Conservation (phyloP, 2,888 invertebrate genomes). For the Meiosimyza decipiens region DNA sequence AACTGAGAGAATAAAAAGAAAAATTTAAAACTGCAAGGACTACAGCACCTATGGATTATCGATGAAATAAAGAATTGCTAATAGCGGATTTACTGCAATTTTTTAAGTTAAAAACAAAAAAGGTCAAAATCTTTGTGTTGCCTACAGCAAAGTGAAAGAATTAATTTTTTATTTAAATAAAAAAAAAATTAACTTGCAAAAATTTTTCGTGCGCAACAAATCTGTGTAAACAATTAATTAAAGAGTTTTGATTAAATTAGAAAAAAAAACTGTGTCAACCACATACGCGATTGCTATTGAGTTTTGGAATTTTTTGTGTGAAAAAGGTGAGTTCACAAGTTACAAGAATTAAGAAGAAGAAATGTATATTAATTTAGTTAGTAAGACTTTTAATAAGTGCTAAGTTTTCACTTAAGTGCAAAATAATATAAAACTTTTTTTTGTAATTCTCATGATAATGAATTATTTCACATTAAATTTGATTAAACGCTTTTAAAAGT, state of each 20-base stretch:
- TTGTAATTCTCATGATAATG: too few relatives aligned
- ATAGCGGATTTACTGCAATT: too few relatives aligned
- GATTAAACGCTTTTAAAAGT: too few relatives aligned
- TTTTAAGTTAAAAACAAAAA: neutral
- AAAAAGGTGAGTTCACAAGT: constrained; percentile 53
- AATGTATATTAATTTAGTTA: neutral
- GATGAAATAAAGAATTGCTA: constrained; percentile 14
- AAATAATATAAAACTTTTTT: too few relatives aligned
- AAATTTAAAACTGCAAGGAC: too few relatives aligned
- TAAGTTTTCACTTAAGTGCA: too few relatives aligned
- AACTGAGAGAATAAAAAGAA: too few relatives aligned
- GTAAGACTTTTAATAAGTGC: too few relatives aligned
- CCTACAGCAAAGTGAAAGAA: too few relatives aligned
- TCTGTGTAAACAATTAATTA: constrained; percentile 9
- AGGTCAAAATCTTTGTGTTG: neutral
- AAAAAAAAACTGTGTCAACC: neutral
- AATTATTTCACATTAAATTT: too few relatives aligned
- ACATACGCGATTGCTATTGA: neutral
- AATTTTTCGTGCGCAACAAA: neutral
- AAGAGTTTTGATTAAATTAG: neutral
- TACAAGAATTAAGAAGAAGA: constrained; percentile 24
- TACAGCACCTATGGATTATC: constrained; percentile 9
- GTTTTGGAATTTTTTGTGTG: constrained; percentile 44
- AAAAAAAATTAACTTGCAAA: neutral
- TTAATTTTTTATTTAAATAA: neutral